A percentile compares a stretch with the other conserved stretches of the same genome.
These are phyloP conservation scores for Xestia c-nigrum DNA, from an alignment of 2,888 invertebrate species.

Conservation along the genomic window DNA sequence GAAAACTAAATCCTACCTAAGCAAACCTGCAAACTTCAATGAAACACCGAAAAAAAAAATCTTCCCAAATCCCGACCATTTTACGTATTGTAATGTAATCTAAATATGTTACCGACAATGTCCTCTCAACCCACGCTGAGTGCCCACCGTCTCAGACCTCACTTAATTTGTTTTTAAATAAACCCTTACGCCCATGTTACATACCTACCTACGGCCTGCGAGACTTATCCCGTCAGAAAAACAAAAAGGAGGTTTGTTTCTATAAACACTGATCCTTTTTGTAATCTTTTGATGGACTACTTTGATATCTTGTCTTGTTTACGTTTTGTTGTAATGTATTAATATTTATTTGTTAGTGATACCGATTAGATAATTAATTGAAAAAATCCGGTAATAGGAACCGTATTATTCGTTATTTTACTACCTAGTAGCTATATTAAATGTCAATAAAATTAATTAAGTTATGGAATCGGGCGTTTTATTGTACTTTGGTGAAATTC, in stretches of 20 bases:
- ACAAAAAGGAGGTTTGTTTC: slow-evolving; percentile 50
- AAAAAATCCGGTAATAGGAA: no score
- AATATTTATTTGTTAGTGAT: not conserved
- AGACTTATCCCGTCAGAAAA: slow-evolving; percentile 42
- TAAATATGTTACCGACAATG: slow-evolving; percentile 72
- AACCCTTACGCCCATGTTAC: slow-evolving; percentile 72
- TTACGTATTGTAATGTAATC: slow-evolving; percentile 52
- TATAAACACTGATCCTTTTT: slow-evolving; percentile 52
- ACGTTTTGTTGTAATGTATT: slow-evolving; percentile 5
- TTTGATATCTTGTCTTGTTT: slow-evolving; percentile 27
- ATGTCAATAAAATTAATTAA: not conserved
- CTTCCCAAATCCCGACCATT: no score
- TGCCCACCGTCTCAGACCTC: slow-evolving; percentile 78
- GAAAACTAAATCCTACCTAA: not conserved
- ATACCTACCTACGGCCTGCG: not conserved
- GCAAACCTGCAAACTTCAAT: not conserved
- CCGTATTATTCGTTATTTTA: not conserved
- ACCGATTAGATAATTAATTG: slow-evolving; percentile 11
- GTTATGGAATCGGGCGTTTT: not conserved
- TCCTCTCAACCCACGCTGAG: slow-evolving; percentile 74
- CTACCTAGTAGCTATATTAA: not conserved
- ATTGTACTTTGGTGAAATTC: not conserved
- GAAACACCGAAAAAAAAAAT: not conserved
- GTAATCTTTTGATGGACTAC: slow-evolving; percentile 39
- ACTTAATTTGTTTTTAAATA: slow-evolving; percentile 88